These are phyloP conservation scores for Psix sp. DNA, from an alignment of 1,140 invertebrate species.

Conservation along the genomic window DNA sequence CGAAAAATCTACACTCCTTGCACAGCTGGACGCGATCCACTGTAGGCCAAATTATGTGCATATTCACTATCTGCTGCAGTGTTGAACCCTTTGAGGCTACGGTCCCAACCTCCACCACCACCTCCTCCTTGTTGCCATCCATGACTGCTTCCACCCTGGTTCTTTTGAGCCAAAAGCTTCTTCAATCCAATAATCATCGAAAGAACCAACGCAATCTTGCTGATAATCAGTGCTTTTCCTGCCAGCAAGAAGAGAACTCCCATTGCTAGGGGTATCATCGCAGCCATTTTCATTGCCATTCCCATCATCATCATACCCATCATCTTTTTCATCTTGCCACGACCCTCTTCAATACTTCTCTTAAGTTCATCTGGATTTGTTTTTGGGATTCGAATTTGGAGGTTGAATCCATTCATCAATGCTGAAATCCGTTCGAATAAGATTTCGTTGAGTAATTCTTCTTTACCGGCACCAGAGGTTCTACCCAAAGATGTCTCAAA, in stretches of 20 bases:
- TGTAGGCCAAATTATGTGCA: constrained; percentile 83
- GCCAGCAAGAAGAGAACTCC: constrained; percentile 85
- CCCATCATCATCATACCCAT: constrained; percentile 90
- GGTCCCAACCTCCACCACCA: constrained; percentile 79
- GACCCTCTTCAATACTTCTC: constrained; percentile 84
- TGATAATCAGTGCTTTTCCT: constrained; percentile 86
- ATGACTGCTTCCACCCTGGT: constrained; percentile 77
- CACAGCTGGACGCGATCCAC: constrained; percentile 64
- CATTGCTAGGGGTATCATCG: constrained; percentile 84
- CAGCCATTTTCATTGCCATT: constrained; percentile 85
- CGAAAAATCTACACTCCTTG: constrained; percentile 37
- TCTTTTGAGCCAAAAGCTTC: constrained; percentile 83
- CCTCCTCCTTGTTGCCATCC: constrained; percentile 75
- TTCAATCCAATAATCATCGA: constrained; percentile 88
- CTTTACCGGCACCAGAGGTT: constrained; percentile 79
- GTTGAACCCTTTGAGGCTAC: constrained; percentile 70
- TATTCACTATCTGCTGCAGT: constrained; percentile 67
- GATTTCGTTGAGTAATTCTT: constrained; percentile 82
- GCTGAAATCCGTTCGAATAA: constrained; percentile 83
- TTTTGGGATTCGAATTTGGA: constrained; percentile 86
- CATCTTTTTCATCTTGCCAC: constrained; percentile 89
- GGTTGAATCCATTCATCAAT: constrained; percentile 84
- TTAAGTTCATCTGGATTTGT: constrained; percentile 82
- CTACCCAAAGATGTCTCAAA: constrained; percentile 82
- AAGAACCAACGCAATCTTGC: constrained; percentile 86